These are phyloP conservation scores for Callipepla squamata DNA, from an alignment of 2,113 vertebrate genomes.

Conservation along the genomic window DNA sequence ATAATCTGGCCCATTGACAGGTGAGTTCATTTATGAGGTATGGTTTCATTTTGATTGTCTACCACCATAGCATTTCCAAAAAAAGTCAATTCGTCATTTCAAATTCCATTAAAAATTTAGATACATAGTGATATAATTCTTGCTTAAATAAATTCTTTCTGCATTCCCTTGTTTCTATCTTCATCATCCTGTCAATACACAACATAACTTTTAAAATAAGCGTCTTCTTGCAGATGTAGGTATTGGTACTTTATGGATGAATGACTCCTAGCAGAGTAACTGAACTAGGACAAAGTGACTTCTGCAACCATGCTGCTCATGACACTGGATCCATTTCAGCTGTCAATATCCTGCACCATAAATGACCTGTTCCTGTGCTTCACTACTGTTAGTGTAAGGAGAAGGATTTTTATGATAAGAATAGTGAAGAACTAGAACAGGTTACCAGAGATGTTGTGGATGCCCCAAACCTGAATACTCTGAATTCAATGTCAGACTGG, in stretches of 20 bases:
- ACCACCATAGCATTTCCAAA: background rate
- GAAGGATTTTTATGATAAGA: no score
- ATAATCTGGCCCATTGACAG: slow-evolving; percentile 45
- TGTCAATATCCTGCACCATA: background rate
- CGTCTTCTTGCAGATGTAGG: background rate
- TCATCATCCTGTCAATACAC: background rate
- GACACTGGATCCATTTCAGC: background rate
- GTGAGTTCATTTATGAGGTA: slow-evolving; percentile 14
- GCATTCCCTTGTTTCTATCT: background rate
- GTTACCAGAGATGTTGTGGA: no score
- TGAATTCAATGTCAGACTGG: no score
- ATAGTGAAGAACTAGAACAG: no score
- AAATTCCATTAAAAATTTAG: background rate
- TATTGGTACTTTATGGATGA: background rate
- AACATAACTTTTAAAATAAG: background rate
- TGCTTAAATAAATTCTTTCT: background rate
- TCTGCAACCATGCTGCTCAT: background rate
- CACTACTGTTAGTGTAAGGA: no score
- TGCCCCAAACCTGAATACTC: no score
- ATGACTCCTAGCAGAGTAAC: background rate
- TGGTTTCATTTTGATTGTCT: background rate
- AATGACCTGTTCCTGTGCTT: no score
- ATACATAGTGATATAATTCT: background rate
- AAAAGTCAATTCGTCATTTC: background rate
- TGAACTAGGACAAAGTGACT: background rate